phyloP scores from a whole-genome alignment of 2,888 invertebrate species.

The Drosophila cracens region DNA sequence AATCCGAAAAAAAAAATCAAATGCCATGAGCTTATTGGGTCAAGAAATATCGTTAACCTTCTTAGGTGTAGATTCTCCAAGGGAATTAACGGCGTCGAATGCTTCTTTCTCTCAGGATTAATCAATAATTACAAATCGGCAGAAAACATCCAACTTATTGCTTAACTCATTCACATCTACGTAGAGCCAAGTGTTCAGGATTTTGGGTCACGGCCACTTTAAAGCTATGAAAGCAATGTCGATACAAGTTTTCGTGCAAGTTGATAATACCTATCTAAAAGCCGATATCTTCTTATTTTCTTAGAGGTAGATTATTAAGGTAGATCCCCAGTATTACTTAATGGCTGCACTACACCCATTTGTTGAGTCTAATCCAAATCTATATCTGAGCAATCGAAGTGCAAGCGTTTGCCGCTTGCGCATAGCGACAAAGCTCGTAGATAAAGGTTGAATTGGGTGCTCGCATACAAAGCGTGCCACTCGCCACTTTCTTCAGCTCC shows the following conservation, averaged over 20 bases:
- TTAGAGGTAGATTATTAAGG: background rate
- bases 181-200: background rate
- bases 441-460: conserved; percentile 19
- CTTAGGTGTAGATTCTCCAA: background rate
- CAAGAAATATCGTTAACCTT: background rate
- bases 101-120: background rate
- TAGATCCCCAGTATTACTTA: background rate
- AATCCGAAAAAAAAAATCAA: too few species aligned
- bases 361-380: conserved; percentile 4
- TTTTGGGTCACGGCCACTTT: background rate
- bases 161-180: background rate
- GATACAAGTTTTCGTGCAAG: background rate
- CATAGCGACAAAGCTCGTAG: conserved; percentile 9
- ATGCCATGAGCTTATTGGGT: background rate
- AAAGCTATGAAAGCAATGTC: background rate
- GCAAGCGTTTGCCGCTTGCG: conserved; percentile 14
- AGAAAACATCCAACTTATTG: background rate
- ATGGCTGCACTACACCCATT: conserved; percentile 1
- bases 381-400: background rate
- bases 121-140: background rate
- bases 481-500: conserved; percentile 40
- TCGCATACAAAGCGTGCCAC: conserved; percentile 8
- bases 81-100: background rate
- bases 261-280: background rate
- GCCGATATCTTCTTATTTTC: background rate